These are phyloP conservation scores for Drosophila dunni DNA, from an alignment of 1,140 invertebrate genomes.

Conservation along the genomic window DNA sequence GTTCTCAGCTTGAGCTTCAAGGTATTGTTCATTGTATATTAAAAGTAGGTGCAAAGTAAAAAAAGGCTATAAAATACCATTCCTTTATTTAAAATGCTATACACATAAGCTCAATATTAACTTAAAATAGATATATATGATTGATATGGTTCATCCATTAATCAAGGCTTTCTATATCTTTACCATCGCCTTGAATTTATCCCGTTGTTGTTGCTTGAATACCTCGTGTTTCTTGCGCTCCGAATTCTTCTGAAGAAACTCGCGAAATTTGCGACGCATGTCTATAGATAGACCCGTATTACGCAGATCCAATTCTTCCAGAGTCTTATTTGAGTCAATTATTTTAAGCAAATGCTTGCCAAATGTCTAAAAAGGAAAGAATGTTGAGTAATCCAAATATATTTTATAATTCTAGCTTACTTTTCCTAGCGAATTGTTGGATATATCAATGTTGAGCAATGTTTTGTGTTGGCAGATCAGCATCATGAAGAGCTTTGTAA, in stretches of 20 bases:
- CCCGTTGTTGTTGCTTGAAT: constrained; percentile 57
- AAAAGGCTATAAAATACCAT: too few species aligned
- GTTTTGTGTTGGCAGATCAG: constrained; percentile 71
- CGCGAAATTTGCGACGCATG: constrained; percentile 63
- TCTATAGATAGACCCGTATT: constrained; percentile 67
- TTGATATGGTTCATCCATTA: too few species aligned
- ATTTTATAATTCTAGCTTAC: constrained; percentile 25
- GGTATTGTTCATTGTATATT: not conserved
- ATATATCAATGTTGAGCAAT: constrained; percentile 67
- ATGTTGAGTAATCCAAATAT: not conserved
- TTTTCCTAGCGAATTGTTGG: constrained; percentile 74
- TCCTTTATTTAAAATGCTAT: not conserved
- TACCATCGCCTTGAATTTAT: constrained; percentile 67
- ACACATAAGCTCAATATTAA: not conserved
- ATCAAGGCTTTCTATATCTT: constrained; percentile 37
- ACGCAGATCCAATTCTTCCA: constrained; percentile 71
- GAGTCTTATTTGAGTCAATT: constrained; percentile 68
- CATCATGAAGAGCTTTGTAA: constrained; percentile 78
- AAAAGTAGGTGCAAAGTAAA: constrained; percentile 13
- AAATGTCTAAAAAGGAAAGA: constrained; percentile 52
- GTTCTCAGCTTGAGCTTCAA: not conserved
- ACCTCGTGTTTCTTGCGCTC: constrained; percentile 63
- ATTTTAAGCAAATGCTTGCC: constrained; percentile 72
- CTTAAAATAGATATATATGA: too few species aligned
- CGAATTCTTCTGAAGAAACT: constrained; percentile 58